Base-by-base conservation (phyloP, 2,888 invertebrate genomes). In the Andrena trimmerana region DNA sequence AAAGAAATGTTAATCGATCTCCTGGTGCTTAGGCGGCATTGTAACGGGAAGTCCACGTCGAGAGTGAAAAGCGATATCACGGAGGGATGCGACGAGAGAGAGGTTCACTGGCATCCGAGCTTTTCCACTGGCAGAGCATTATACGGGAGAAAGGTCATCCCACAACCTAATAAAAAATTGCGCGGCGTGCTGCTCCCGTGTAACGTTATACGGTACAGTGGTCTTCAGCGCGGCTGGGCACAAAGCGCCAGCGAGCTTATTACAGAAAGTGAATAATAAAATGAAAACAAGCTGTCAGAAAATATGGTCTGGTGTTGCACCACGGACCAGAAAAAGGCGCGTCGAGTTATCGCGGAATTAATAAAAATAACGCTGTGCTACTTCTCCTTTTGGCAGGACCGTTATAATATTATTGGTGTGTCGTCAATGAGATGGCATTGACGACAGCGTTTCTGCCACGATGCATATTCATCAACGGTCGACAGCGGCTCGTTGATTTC, bases 121-220 rank as follows among this genome's bases (percentile, higher is more conserved):
- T 83, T 85, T 83, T 87, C 79, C 75, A 80, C 67, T 63, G 78
- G 66, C 70, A 74, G 80, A 83, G 74, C 83, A 85, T 87, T 81
- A 85, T 42, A 87, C 75, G 88, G 57, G 86, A 83, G 87, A 87
- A 87, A 87, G 86, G 86, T 87, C 86, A 87, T 83, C 83, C 78
- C 76, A 86, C 82, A 85, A 78, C 83, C 60, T 87, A 85, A 87
- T 87, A 87, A 87, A 87, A 86, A 88, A 87, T 87, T 85, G 85
- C 83, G 78, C 88, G 83, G 85, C 78, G 74, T 69, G 72, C 76
- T 81, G 85, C 74, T 76, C 67, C 75, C 63, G 72, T 73, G 80
- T 20, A 66, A 74, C 80, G 77, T 87, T 84, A 85, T 48, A 87
- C 86, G 86, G 86, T 87, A 87, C 86, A 87, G 80, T 57, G 85